Percentiles rank a stretch among this genome's conserved stretches.
phyloP scores from a whole-genome alignment of 2,888 invertebrate species.

The Halocaridina rubra region DNA sequence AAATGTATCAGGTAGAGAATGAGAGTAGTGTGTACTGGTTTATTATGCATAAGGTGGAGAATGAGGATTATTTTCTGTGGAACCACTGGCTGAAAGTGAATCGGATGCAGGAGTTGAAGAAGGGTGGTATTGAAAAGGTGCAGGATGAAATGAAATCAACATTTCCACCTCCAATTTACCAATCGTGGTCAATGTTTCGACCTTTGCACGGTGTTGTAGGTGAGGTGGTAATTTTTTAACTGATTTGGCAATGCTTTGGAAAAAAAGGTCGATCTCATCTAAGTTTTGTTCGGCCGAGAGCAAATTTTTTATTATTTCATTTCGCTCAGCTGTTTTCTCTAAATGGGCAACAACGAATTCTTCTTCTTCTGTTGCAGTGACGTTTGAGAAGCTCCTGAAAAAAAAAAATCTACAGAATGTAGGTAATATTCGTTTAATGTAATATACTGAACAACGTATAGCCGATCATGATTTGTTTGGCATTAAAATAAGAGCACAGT shows the following conservation, averaged over 20 bases:
- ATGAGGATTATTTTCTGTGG: conserved; percentile 33
- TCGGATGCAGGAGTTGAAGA: neutral
- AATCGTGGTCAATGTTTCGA: conserved; percentile 29
- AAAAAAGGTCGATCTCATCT: conserved; percentile 34
- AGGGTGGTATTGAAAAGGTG: neutral
- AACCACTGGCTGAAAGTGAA: conserved; percentile 17
- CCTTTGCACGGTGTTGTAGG: conserved; percentile 45
- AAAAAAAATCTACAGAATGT: no score
- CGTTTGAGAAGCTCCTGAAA: conserved; percentile 18
- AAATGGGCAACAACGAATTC: conserved; percentile 18
- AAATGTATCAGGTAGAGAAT: conserved; percentile 12
- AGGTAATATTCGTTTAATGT: neutral
- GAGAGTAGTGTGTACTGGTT: conserved; percentile 3
- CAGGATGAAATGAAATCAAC: neutral
- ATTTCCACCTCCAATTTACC: conserved; percentile 36
- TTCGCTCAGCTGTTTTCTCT: conserved; percentile 19
- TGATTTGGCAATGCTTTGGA: conserved; percentile 38
- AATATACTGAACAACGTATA: no score
- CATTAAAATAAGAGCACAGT: no score
- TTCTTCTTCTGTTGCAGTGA: conserved; percentile 14
- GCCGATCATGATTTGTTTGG: no score
- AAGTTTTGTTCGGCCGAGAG: conserved; percentile 22
- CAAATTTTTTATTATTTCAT: conserved; percentile 31
- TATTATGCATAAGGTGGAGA: conserved; percentile 11
- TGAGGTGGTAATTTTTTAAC: conserved; percentile 32